phyloP scores from a whole-genome alignment of 2,797 vertebrate genomes.

The Naso thynnoides region DNA sequence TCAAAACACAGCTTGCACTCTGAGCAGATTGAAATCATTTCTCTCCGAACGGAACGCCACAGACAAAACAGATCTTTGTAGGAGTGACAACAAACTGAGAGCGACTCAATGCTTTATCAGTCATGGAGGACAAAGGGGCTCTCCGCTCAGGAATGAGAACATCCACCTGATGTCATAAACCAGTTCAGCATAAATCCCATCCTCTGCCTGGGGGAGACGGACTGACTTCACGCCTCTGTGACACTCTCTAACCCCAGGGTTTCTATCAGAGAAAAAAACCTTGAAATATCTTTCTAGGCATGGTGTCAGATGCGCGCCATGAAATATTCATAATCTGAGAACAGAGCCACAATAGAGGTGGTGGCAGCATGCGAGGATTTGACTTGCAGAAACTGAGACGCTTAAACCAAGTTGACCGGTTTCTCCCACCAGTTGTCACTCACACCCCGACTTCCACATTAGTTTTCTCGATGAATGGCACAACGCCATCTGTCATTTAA shows the following conservation, averaged over 20 bases:
- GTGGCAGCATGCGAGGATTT: conserved; percentile 75
- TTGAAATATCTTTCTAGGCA: conserved; percentile 81
- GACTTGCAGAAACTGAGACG: conserved; percentile 79
- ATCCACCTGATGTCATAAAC: conserved; percentile 78
- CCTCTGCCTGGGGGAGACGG: conserved; percentile 67
- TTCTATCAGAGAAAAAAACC: conserved; percentile 70
- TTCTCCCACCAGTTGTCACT: conserved; percentile 76
- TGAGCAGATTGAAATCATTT: conserved; percentile 72
- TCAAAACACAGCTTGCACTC: conserved; percentile 70
- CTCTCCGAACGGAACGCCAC: conserved; percentile 43
- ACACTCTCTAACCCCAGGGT: conserved; percentile 81
- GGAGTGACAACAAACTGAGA: conserved; percentile 63
- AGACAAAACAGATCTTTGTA: conserved; percentile 57
- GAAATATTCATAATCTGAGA: conserved; percentile 84
- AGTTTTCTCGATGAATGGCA: conserved; percentile 55
- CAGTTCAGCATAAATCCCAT: conserved; percentile 70
- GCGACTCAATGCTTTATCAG: conserved; percentile 63
- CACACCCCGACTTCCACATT: conserved; percentile 72
- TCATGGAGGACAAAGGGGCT: conserved; percentile 59
- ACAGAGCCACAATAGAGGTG: conserved; percentile 78
- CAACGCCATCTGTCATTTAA: conserved; percentile 56
- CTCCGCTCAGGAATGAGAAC: conserved; percentile 62
- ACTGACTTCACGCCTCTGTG: conserved; percentile 79
- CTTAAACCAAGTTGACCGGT: conserved; percentile 73
- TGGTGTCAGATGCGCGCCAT: conserved; percentile 82